Conservation (phyloP, 1,140 invertebrate species). For the Drosophila varians region DNA sequence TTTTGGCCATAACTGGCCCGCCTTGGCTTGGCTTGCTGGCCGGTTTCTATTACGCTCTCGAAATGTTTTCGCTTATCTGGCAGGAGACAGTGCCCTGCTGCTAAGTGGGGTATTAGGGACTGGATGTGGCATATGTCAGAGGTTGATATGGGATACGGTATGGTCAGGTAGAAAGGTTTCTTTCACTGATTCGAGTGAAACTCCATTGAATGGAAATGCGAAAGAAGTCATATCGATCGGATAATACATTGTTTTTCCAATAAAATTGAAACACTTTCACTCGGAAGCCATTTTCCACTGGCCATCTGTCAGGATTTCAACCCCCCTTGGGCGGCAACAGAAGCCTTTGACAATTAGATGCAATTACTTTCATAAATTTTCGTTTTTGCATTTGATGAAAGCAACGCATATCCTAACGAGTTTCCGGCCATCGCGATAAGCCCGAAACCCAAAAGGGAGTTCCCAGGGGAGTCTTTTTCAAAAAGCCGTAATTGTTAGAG, state of each 20-base stretch:
- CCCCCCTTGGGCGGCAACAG: constrained; percentile 7
- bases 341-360: constrained; percentile 47
- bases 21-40: constrained; percentile 29
- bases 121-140: constrained; percentile 44
- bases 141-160: constrained; percentile 23
- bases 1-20: constrained; percentile 21
- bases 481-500: constrained; percentile 43
- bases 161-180: constrained; percentile 11
- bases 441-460: constrained; percentile 2
- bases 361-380: constrained; percentile 63
- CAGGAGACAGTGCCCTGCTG: constrained; percentile 20
- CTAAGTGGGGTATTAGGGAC: constrained; percentile 30
- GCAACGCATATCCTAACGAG: constrained; percentile 32
- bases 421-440: constrained; percentile 45
- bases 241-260: constrained; percentile 3
- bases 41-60: constrained; percentile 65
- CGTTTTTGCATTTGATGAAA: constrained; percentile 39
- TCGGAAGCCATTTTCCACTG: constrained; percentile 22
- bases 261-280: constrained; percentile 17
- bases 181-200: not conserved
- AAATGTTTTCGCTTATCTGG: constrained; percentile 65
- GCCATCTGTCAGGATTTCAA: constrained; percentile 45
- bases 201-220: constrained; percentile 4
- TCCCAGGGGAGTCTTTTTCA: constrained; percentile 41
- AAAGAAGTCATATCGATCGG: not conserved